Conservation (phyloP, 2,888 invertebrate species). For the Ceramica pisi region DNA sequence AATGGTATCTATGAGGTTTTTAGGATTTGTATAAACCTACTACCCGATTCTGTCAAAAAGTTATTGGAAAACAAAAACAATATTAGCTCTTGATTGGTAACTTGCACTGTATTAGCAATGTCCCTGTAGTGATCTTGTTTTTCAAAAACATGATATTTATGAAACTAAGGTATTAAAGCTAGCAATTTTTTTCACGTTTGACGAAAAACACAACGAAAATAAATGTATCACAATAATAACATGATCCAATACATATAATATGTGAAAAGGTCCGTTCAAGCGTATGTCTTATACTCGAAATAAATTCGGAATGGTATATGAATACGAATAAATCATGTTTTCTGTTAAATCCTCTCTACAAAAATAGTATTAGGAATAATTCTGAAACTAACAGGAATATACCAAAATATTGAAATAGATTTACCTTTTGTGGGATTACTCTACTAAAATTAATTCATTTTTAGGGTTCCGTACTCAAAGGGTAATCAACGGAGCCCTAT, state of each 20-base stretch:
- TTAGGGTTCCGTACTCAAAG: too few relatives aligned
- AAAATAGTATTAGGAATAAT: not conserved
- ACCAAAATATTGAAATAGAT: not conserved
- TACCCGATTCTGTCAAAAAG: too few relatives aligned
- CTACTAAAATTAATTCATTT: too few relatives aligned
- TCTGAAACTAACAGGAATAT: not conserved
- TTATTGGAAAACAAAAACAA: too few relatives aligned
- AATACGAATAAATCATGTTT: constrained; percentile 7
- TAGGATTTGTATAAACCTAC: too few relatives aligned
- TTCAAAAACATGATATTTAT: not conserved
- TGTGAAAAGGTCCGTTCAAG: constrained; percentile 10
- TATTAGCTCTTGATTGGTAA: too few relatives aligned
- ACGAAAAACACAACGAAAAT: not conserved
- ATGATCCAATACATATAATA: not conserved
- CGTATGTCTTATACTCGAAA: constrained; percentile 27
- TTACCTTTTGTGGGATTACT: constrained; percentile 31
- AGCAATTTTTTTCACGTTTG: not conserved
- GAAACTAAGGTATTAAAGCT: not conserved
- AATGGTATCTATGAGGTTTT: too few relatives aligned
- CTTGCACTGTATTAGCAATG: too few relatives aligned
- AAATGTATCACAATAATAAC: constrained; percentile 12
- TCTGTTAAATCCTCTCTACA: not conserved
- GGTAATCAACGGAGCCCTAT: too few relatives aligned
- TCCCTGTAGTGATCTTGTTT: too few relatives aligned
- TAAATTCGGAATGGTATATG: constrained; percentile 1